phyloP scores from a whole-genome alignment of 1,140 invertebrate species.

The Neodiprion virginianus region DNA sequence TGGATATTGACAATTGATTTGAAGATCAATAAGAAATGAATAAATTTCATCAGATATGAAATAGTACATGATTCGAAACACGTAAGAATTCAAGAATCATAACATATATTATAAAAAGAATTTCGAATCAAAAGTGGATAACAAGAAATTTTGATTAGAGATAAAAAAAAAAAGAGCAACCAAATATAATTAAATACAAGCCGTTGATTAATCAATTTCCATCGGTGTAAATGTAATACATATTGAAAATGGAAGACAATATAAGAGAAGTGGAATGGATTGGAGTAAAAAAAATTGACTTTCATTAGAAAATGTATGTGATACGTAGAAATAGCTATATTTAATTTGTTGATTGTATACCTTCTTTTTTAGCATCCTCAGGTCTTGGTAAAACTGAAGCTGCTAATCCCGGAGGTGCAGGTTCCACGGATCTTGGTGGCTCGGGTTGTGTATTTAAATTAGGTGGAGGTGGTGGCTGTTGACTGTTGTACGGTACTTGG shows the following conservation, averaged over 20 bases:
- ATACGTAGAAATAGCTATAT: neutral
- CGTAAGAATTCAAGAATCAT: neutral
- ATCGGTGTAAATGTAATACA: neutral
- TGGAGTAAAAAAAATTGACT: neutral
- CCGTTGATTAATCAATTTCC: neutral
- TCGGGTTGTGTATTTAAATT: constrained; percentile 39
- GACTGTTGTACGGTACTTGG: constrained; percentile 54
- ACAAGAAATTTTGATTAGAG: no score
- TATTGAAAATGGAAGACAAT: neutral
- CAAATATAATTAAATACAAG: no score
- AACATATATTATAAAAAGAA: neutral
- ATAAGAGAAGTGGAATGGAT: neutral
- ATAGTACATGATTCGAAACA: neutral
- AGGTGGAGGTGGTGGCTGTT: constrained; percentile 49
- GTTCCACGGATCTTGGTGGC: constrained; percentile 42
- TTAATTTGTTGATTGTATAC: constrained; percentile 31
- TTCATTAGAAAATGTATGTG: neutral
- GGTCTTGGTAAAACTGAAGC: constrained; percentile 42
- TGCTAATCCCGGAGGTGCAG: constrained; percentile 36
- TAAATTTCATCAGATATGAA: neutral
- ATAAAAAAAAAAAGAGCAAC: no score
- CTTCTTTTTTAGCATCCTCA: constrained; percentile 60
- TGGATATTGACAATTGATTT: neutral
- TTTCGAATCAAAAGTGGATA: no score
- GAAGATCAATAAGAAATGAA: neutral